These are phyloP conservation scores for Tachina fera DNA, from an alignment of 2,888 invertebrate genomes.

Conservation along the genomic window DNA sequence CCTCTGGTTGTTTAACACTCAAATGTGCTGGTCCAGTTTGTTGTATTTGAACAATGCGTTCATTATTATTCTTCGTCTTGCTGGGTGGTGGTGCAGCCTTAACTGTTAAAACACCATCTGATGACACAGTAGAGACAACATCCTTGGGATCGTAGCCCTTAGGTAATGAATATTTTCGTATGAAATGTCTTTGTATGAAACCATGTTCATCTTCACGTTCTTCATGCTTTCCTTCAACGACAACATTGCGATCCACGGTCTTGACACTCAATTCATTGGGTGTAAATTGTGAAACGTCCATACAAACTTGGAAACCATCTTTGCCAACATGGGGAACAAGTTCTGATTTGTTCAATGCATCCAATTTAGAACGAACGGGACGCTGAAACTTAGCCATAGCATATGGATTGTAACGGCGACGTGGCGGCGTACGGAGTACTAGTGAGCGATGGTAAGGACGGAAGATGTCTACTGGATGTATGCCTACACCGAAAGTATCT, in stretches of 20 bases:
- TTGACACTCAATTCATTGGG: conserved; percentile 91
- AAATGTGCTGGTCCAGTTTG: conserved; percentile 85
- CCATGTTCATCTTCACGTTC: conserved; percentile 90
- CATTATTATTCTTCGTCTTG: conserved; percentile 77
- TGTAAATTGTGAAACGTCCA: conserved; percentile 91
- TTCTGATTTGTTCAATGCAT: conserved; percentile 83
- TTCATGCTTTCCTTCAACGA: conserved; percentile 90
- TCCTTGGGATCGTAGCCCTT: conserved; percentile 89
- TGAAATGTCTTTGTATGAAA: conserved; percentile 89
- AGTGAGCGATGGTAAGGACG: conserved; percentile 75
- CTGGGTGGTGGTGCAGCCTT: conserved; percentile 87
- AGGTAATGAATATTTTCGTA: conserved; percentile 89
- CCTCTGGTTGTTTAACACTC: conserved; percentile 77
- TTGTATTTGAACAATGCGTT: conserved; percentile 85
- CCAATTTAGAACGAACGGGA: conserved; percentile 84
- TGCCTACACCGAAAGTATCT: conserved; percentile 78
- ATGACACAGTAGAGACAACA: conserved; percentile 89
- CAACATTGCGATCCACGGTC: conserved; percentile 88
- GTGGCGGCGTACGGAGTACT: conserved; percentile 83
- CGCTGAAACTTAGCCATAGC: conserved; percentile 35
- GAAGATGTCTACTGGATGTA: conserved; percentile 79
- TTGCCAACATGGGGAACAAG: conserved; percentile 83
- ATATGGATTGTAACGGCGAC: conserved; percentile 83
- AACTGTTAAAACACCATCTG: conserved; percentile 89
- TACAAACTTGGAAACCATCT: conserved; percentile 88